Conservation (phyloP, 2,797 vertebrate species). For the Cheirogaleus major region DNA sequence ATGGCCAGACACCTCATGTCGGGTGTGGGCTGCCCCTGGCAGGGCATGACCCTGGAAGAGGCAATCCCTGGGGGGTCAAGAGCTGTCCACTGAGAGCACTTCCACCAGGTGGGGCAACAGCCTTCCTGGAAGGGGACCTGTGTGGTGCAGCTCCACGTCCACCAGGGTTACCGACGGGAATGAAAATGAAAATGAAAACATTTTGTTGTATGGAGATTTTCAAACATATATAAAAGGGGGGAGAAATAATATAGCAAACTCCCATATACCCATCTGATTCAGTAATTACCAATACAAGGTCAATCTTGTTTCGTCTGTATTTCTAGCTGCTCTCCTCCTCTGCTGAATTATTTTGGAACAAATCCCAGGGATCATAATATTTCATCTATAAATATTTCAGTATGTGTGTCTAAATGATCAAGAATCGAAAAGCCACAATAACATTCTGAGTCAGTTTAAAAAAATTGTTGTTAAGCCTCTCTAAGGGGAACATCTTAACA, state of each 20-base stretch:
- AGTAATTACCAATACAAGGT: not conserved
- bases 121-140: not conserved
- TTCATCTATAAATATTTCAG: conserved; percentile 47
- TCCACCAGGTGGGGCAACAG: not conserved
- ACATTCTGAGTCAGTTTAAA: not conserved
- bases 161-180: not conserved
- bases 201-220: not conserved
- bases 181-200: not conserved
- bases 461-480: not conserved
- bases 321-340: not conserved
- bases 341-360: not conserved
- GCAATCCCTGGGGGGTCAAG: not conserved
- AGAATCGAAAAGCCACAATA: not conserved
- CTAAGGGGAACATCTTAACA: not conserved
- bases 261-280: not conserved
- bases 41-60: not conserved
- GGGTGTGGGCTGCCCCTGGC: not conserved
- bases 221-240: not conserved
- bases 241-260: not conserved
- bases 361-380: not conserved
- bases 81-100: not conserved
- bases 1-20: no score
- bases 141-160: not conserved
- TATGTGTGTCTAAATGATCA: not conserved
- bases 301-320: not conserved